Conservation (phyloP, 2,888 invertebrate genomes). For the Cristatella mucedo region DNA sequence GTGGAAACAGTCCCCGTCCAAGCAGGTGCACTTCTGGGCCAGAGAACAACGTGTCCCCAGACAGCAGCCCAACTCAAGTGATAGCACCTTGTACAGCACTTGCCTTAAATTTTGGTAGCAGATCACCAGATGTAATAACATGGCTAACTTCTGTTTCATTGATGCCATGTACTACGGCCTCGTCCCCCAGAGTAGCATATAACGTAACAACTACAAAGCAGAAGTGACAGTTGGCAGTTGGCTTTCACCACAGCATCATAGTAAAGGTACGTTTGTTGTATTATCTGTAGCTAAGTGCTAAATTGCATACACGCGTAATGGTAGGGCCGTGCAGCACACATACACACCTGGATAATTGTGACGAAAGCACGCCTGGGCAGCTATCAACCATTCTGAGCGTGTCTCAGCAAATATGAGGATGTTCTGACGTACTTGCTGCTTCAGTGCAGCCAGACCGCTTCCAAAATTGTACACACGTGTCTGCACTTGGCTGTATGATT, state of each 20-base stretch:
- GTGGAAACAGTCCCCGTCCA: too few species aligned
- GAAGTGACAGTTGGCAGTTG: too few species aligned
- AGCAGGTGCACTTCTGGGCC: too few species aligned
- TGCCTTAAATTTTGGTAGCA: constrained; percentile 64
- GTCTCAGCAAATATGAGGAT: constrained; percentile 93
- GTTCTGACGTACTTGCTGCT: constrained; percentile 49
- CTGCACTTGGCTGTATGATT: constrained; percentile 61
- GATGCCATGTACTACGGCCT: constrained; percentile 86
- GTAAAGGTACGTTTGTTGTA: too few species aligned
- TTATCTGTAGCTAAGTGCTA: background rate
- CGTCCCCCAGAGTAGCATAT: constrained; percentile 89
- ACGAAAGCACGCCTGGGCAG: constrained; percentile 87
- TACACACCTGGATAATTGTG: constrained; percentile 63
- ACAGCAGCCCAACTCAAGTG: too few species aligned
- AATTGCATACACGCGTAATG: constrained; percentile 5
- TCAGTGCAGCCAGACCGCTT: constrained; percentile 63
- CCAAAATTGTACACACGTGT: constrained; percentile 61
- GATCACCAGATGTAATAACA: constrained; percentile 77
- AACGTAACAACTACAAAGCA: constrained; percentile 65
- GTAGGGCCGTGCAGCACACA: background rate
- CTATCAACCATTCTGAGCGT: constrained; percentile 90
- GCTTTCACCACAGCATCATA: too few species aligned
- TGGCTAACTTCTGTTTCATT: constrained; percentile 87
- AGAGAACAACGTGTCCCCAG: too few species aligned
- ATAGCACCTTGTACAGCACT: background rate